Conservation (phyloP, 92 coral and sea anemone genomes). For the Epizoanthus fatuus region DNA sequence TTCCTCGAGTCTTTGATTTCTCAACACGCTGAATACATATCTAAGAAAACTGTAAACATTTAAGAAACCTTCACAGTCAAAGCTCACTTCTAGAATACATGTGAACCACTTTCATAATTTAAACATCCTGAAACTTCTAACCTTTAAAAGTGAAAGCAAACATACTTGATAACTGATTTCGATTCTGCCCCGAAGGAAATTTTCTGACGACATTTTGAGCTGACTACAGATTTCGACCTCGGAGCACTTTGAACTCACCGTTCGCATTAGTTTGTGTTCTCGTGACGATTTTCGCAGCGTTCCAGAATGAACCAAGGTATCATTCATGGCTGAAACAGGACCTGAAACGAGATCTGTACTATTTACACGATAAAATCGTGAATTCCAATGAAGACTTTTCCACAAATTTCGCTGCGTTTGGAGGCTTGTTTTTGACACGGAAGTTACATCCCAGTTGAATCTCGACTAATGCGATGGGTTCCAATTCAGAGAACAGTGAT, state of each 20-base stretch:
- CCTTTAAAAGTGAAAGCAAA: neutral
- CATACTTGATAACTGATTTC: neutral
- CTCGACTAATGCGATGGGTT: neutral
- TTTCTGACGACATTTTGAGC: neutral
- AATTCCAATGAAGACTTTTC: neutral
- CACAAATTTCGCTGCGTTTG: neutral
- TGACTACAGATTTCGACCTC: neutral
- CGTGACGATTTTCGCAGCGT: constrained; percentile 43
- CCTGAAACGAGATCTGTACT: neutral
- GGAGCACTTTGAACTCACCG: constrained; percentile 24
- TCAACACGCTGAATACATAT: constrained; percentile 18
- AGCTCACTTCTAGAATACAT: neutral
- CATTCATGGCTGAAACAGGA: constrained; percentile 12
- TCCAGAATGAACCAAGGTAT: constrained; percentile 18
- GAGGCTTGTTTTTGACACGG: constrained; percentile 23
- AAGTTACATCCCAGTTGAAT: constrained; percentile 33
- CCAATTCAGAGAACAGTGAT: constrained; percentile 6
- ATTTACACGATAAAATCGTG: constrained; percentile 1
- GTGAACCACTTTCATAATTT: neutral
- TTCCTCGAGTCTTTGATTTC: neutral
- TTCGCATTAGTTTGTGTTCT: constrained; percentile 42
- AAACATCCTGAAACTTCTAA: neutral
- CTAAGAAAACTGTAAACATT: neutral
- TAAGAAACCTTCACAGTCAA: neutral
- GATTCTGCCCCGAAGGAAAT: neutral